These are phyloP conservation scores for Scatophagus argus DNA, from an alignment of 2,113 vertebrate species.

Conservation along the genomic window DNA sequence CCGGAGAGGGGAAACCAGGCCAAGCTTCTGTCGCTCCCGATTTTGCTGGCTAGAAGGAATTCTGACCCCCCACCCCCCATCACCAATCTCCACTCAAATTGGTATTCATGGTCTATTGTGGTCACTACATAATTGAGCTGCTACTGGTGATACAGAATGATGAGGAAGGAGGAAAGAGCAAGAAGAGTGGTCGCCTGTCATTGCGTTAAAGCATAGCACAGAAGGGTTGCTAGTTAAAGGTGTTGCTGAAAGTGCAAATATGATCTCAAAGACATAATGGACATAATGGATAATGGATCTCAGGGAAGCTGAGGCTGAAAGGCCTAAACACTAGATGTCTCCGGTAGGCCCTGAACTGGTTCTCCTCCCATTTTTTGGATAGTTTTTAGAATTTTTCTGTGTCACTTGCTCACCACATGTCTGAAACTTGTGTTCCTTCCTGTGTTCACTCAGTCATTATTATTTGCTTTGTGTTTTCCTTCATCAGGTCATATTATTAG, in stretches of 20 bases:
- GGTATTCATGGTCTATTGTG: constrained; percentile 71
- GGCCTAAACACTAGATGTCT: too few species aligned
- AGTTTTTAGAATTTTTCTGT: too few species aligned
- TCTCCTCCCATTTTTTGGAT: too few species aligned
- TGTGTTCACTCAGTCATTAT: too few species aligned
- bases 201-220: constrained; percentile 18
- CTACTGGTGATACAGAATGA: constrained; percentile 50
- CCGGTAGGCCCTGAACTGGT: too few species aligned
- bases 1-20: constrained; percentile 61
- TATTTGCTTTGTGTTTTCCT: too few species aligned
- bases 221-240: background rate
- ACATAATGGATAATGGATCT: too few species aligned
- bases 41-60: constrained; percentile 67
- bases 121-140: constrained; percentile 70
- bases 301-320: too few species aligned
- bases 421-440: too few species aligned
- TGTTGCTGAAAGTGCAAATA: constrained; percentile 22
- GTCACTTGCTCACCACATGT: too few species aligned
- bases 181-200: constrained; percentile 15
- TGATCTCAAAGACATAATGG: constrained; percentile 18
- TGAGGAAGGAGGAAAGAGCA: constrained; percentile 37
- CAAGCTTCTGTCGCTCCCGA: constrained; percentile 74
- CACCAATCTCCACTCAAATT: constrained; percentile 58
- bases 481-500: too few species aligned
- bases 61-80: constrained; percentile 7